phyloP scores from a whole-genome alignment of 1,140 invertebrate genomes.

The Drosophila micromelanica region DNA sequence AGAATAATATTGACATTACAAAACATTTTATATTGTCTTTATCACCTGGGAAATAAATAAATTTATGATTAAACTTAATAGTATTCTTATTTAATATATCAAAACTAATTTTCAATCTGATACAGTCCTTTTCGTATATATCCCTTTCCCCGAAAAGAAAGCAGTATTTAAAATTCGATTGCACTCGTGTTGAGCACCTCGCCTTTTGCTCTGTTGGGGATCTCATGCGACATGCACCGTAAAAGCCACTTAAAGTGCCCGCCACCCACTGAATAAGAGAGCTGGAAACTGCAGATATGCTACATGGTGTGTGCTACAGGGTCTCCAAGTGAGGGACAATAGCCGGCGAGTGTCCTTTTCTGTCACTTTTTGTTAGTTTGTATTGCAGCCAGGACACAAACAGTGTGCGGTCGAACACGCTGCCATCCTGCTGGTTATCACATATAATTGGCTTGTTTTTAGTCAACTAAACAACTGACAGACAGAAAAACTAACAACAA shows the following conservation, averaged over 20 bases:
- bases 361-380: conserved; percentile 24
- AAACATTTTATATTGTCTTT: too few relatives aligned
- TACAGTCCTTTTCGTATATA: background rate
- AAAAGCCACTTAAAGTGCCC: conserved; percentile 69
- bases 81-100: too few relatives aligned
- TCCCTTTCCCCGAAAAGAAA: background rate
- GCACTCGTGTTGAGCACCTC: background rate
- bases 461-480: conserved; percentile 7
- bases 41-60: too few relatives aligned
- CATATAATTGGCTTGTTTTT: conserved; percentile 76
- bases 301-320: background rate
- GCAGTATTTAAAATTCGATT: conserved; percentile 1
- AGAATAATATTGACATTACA: too few relatives aligned
- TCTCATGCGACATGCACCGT: conserved; percentile 19
- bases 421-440: conserved; percentile 44
- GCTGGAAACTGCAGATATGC: conserved; percentile 2
- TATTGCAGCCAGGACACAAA: background rate
- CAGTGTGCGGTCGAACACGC: conserved; percentile 2
- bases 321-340: background rate
- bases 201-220: background rate
- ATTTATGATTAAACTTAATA: too few relatives aligned
- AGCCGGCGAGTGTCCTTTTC: conserved; percentile 2
- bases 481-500: background rate
- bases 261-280: conserved; percentile 1
- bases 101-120: background rate